phyloP scores from a whole-genome alignment of 2,797 vertebrate species.

The Protonibea diacanthus region DNA sequence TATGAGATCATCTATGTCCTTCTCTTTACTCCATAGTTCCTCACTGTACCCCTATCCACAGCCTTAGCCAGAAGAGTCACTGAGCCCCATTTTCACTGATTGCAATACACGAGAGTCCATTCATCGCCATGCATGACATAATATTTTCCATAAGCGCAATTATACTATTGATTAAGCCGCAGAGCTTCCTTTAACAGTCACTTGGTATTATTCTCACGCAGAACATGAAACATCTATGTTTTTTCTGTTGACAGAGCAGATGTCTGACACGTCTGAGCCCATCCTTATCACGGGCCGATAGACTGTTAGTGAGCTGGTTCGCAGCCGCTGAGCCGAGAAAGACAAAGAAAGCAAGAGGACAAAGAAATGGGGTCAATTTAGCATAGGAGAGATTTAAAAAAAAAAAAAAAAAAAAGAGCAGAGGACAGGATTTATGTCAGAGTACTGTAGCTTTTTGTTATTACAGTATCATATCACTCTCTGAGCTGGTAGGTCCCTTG shows the following conservation, averaged over 20 bases:
- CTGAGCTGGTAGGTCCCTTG: not conserved
- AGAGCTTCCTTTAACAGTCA: slow-evolving; percentile 50
- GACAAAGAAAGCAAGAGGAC: slow-evolving; percentile 9
- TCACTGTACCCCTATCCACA: slow-evolving; percentile 13
- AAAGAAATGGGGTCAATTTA: slow-evolving; percentile 20
- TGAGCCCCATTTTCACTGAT: slow-evolving; percentile 63
- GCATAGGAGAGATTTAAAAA: slow-evolving; percentile 2
- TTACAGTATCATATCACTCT: not conserved
- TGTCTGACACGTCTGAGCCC: slow-evolving; percentile 38
- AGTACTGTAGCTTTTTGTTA: not conserved
- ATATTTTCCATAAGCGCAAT: slow-evolving; percentile 70
- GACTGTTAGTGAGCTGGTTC: slow-evolving; percentile 18
- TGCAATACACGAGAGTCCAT: slow-evolving; percentile 70
- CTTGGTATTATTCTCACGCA: slow-evolving; percentile 47
- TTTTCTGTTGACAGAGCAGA: slow-evolving; percentile 51
- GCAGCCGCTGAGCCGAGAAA: slow-evolving; percentile 22
- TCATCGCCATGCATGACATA: slow-evolving; percentile 64
- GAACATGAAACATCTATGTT: slow-evolving; percentile 45
- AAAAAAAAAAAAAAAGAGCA: slow-evolving; percentile 3
- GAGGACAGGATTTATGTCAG: slow-evolving; percentile 2
- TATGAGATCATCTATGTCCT: slow-evolving; percentile 56
- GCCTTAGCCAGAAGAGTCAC: slow-evolving; percentile 47
- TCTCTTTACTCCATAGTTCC: slow-evolving; percentile 41
- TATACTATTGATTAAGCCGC: slow-evolving; percentile 74
- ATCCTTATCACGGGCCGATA: slow-evolving; percentile 37